Base-by-base conservation (phyloP, 2,797 vertebrate species). In the Ptychadena robeensis region DNA sequence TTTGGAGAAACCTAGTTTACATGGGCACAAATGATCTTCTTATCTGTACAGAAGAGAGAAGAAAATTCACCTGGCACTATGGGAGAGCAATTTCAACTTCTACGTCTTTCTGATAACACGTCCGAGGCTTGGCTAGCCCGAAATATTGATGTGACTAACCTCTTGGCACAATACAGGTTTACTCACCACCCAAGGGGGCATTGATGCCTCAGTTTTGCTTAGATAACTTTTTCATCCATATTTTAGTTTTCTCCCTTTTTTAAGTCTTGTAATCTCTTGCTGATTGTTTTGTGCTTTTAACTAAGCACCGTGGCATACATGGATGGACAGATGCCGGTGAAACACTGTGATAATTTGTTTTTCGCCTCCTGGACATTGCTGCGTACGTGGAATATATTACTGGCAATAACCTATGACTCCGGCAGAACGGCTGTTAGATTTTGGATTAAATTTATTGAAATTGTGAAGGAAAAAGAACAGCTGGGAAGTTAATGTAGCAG, bases 1-100 rank as follows among this genome's bases (percentile, higher is more conserved):
- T 87, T 88, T 73, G 81, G 76, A 90, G 15, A 87, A 88, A 35
- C 87, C 2, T 87, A 86, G 74, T 63, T 89, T 90, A 34, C 88
- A 90, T 88, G 88, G 88, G 87, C 88, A 66, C 85, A 90, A 87
- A 88, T 80, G 89, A 93, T 88, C 92, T 93, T 93, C 92, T 93
- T 87, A 88, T 87, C 93, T 85, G 91, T 90, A 88, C 92, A 90
- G 90, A 93, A 93, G 92, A 93, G 93, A 92, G 93, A 92, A 92
- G 92, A 93, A 80, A 87, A 91, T 89, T 91, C 82, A 18, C 90
- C 86, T 79, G 87, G 88, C 88, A 91, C 85, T 87, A 94, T 93
- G 93, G 93, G 89, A 88, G 89, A 91, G 87, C 88, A 82, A 31
- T 88, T 85, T 82, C 91, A 92, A 93, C 89, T 93, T 92, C 86